phyloP scores from a whole-genome alignment of 2,113 vertebrate species.

The Mobula hypostoma region DNA sequence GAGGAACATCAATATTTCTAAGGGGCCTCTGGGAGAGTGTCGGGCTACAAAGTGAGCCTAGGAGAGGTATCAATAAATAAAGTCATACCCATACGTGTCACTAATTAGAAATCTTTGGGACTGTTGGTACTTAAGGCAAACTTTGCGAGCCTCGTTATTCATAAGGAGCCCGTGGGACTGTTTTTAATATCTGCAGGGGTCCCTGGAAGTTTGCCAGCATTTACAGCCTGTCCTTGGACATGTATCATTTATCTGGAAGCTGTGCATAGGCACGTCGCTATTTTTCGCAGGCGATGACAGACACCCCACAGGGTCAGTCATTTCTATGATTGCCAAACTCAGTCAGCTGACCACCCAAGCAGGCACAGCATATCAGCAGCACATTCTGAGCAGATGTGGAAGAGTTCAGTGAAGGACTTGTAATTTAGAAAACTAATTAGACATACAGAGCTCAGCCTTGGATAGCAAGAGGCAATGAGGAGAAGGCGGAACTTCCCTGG shows the following conservation, averaged over 20 bases:
- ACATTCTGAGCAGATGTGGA: background rate
- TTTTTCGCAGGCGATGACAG: background rate
- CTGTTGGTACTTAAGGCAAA: background rate
- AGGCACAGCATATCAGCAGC: background rate
- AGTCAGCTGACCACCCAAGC: slow-evolving; percentile 4
- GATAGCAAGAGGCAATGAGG: background rate
- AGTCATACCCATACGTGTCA: background rate
- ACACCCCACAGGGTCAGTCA: background rate
- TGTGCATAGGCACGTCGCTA: background rate
- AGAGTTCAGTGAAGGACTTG: background rate
- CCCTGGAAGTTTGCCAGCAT: background rate
- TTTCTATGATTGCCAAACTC: background rate
- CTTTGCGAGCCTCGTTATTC: background rate
- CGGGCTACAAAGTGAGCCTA: background rate
- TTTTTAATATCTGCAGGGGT: background rate
- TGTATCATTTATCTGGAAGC: background rate
- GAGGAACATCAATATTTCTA: too few relatives aligned
- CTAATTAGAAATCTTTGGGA: background rate
- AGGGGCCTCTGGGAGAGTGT: background rate
- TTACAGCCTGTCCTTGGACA: background rate
- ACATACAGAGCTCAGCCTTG: background rate
- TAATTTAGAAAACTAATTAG: background rate
- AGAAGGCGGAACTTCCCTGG: background rate
- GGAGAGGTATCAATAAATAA: too few relatives aligned
- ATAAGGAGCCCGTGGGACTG: background rate